Percentiles rank a stretch among this genome's conserved stretches.
phyloP scores from a whole-genome alignment of 2,888 invertebrate species.

The Idaea aversata region DNA sequence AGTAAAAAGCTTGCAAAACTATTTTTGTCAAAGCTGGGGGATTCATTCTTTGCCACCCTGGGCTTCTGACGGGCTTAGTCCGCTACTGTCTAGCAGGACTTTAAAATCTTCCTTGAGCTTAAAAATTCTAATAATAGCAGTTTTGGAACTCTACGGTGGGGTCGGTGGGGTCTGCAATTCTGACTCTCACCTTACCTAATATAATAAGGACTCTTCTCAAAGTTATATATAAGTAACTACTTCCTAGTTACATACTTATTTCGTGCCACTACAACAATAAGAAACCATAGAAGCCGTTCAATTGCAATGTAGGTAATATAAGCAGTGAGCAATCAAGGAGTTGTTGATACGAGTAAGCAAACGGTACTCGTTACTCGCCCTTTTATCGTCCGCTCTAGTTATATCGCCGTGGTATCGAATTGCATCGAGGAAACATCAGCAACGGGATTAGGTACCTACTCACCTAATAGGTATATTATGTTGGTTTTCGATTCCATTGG shows the following conservation, averaged over 20 bases:
- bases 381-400: constrained; percentile 50
- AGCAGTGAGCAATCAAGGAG: constrained; percentile 3
- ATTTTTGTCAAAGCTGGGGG: too few relatives aligned
- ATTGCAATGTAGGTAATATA: background rate
- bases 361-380: constrained; percentile 37
- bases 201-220: background rate
- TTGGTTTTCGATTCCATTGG: background rate
- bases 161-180: too few relatives aligned
- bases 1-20: too few relatives aligned
- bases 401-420: constrained; percentile 40
- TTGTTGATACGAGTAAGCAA: constrained; percentile 19
- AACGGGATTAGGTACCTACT: constrained; percentile 15
- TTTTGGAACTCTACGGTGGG: too few relatives aligned
- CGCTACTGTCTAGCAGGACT: too few relatives aligned
- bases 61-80: too few relatives aligned
- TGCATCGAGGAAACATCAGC: constrained; percentile 17
- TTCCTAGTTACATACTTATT: background rate
- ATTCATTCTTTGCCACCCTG: too few relatives aligned
- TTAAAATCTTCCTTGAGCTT: too few relatives aligned
- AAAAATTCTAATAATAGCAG: too few relatives aligned
- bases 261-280: background rate
- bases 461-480: background rate
- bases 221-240: background rate
- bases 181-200: too few relatives aligned
- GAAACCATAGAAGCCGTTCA: background rate